Conservation (phyloP, 2,888 invertebrate genomes). For the Hecatera dysodea region DNA sequence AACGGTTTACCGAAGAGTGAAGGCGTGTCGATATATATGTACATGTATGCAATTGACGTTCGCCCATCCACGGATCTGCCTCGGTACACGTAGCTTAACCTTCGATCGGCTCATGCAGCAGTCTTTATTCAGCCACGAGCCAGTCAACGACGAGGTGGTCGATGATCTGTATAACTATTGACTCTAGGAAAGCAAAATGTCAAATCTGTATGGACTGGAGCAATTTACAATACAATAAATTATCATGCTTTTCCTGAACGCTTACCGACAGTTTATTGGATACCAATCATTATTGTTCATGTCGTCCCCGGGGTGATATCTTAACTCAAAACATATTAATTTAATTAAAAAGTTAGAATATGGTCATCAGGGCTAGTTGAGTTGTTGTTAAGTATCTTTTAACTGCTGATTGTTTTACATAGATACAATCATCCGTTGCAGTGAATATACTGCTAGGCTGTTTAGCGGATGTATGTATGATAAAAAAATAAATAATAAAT, state of each 20-base stretch:
- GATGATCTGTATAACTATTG: not conserved
- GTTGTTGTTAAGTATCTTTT: conserved; percentile 1
- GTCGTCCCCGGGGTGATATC: conserved; percentile 50
- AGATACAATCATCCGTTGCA: not conserved
- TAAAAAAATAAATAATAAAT: too few species aligned
- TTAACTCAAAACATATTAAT: conserved; percentile 42
- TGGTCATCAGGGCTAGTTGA: not conserved
- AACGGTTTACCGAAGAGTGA: too few species aligned
- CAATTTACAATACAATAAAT: conserved; percentile 55
- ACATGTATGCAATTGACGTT: too few species aligned
- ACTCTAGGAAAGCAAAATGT: conserved; percentile 15
- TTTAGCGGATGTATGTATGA: too few species aligned
- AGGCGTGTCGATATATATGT: too few species aligned
- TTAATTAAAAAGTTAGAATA: conserved; percentile 22
- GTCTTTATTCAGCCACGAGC: not conserved
- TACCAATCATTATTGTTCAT: conserved; percentile 56
- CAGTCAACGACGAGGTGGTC: not conserved
- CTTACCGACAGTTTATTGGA: conserved; percentile 54
- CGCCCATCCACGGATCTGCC: not conserved
- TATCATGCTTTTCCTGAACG: conserved; percentile 60
- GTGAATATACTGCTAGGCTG: not conserved
- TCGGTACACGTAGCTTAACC: not conserved
- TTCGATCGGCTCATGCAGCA: not conserved
- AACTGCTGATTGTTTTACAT: not conserved
- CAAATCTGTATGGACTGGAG: conserved; percentile 23